Conservation (phyloP, 2,888 invertebrate species). For the Pyrochroa serraticornis region DNA sequence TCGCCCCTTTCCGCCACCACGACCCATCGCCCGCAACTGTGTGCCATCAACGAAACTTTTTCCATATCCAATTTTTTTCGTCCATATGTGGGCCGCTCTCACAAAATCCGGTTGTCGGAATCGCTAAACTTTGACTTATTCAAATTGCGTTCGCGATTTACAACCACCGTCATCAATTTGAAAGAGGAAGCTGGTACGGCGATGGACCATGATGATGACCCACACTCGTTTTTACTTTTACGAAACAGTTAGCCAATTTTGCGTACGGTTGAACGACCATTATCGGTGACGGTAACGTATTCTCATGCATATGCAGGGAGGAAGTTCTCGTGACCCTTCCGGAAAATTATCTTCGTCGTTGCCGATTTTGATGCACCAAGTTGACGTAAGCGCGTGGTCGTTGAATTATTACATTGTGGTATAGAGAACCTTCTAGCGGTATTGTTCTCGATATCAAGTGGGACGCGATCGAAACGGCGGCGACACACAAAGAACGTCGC, state of each 20-base stretch:
- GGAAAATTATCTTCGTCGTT: too few relatives aligned
- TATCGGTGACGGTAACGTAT: slow-evolving; percentile 32
- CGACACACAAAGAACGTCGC: too few relatives aligned
- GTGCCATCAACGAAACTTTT: slow-evolving; percentile 1
- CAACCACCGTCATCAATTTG: slow-evolving; percentile 3
- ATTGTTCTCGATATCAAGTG: too few relatives aligned
- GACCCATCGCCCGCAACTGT: neutral
- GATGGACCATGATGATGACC: slow-evolving; percentile 5
- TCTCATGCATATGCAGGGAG: slow-evolving; percentile 30
- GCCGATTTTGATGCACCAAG: too few relatives aligned
- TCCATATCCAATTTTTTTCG: neutral
- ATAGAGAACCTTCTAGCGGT: too few relatives aligned
- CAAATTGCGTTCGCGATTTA: neutral
- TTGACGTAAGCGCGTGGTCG: too few relatives aligned
- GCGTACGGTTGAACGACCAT: slow-evolving; percentile 38
- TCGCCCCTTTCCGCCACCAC: too few relatives aligned
- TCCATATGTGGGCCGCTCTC: slow-evolving; percentile 10
- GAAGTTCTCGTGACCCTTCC: slow-evolving; percentile 1
- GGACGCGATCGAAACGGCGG: too few relatives aligned
- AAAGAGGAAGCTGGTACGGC: neutral
- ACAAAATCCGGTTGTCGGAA: slow-evolving; percentile 16
- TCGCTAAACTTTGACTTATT: neutral
- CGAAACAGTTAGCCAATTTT: slow-evolving; percentile 35
- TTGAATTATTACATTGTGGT: too few relatives aligned
- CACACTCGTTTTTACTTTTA: slow-evolving; percentile 18